These are phyloP conservation scores for Drosophila mercatorum DNA, from an alignment of 2,888 invertebrate genomes.

Conservation along the genomic window DNA sequence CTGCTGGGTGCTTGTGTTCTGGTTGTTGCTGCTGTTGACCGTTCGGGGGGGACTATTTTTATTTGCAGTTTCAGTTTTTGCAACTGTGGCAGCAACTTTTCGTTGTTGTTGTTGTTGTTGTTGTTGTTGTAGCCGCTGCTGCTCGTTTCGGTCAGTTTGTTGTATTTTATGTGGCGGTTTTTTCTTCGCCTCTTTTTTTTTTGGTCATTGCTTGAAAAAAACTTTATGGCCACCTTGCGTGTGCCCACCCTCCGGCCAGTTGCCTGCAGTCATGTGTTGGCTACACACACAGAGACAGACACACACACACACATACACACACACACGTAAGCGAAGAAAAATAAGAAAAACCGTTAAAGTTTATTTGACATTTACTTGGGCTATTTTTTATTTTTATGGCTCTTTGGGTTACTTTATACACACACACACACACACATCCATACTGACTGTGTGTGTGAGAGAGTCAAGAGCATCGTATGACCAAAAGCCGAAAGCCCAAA, in stretches of 20 bases:
- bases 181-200: constrained; percentile 31
- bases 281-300: not conserved
- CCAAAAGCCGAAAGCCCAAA: constrained; percentile 14
- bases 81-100: constrained; percentile 66
- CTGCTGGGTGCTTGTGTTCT: constrained; percentile 24
- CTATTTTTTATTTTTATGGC: constrained; percentile 82
- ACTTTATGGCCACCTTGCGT: constrained; percentile 60
- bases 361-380: constrained; percentile 82
- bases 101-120: constrained; percentile 29
- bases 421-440: not conserved
- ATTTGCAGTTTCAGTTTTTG: constrained; percentile 79
- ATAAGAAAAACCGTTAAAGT: constrained; percentile 78
- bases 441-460: not conserved
- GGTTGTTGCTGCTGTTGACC: constrained; percentile 35
- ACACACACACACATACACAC: not conserved
- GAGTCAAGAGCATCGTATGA: constrained; percentile 25
- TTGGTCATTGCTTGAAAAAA: constrained; percentile 48
- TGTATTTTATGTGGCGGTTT: constrained; percentile 72
- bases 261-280: constrained; percentile 29
- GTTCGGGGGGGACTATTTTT: constrained; percentile 58
- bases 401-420: constrained; percentile 62
- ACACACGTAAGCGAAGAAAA: constrained; percentile 16
- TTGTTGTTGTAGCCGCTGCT: constrained; percentile 34
- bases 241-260: constrained; percentile 20
- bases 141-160: constrained; percentile 68